Conservation (phyloP, 2,113 vertebrate genomes). For the Smithornis capensis region DNA sequence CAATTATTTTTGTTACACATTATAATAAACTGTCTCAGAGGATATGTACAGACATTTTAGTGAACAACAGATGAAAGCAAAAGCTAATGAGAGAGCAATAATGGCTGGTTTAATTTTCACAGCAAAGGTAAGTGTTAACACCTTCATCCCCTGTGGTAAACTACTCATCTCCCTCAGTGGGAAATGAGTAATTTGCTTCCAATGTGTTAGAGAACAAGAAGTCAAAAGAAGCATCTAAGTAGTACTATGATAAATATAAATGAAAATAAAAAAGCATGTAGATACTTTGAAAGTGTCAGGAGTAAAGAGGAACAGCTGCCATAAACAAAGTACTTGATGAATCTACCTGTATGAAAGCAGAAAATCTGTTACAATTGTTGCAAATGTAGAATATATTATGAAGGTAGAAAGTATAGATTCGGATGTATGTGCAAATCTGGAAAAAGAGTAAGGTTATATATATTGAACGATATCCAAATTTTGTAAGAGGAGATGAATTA, state of each 20-base stretch:
- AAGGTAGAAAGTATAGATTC: background rate
- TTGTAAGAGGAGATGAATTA: background rate
- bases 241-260: background rate
- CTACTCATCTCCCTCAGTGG: rapidly evolving
- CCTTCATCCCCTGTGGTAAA: background rate
- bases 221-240: background rate
- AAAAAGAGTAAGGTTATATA: background rate
- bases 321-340: background rate
- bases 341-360: background rate
- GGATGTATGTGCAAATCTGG: background rate
- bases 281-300: background rate
- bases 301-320: background rate
- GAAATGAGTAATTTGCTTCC: background rate
- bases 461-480: background rate
- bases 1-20: background rate
- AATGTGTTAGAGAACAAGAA: background rate
- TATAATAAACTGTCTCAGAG: background rate
- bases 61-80: background rate
- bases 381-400: background rate
- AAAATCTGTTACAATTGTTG: background rate
- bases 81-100: background rate
- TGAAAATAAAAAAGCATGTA: background rate
- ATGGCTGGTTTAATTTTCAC: background rate
- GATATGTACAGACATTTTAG: background rate
- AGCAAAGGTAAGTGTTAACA: background rate